These are phyloP conservation scores for Trachemys scripta DNA, from an alignment of 2,113 vertebrate species.

Conservation along the genomic window DNA sequence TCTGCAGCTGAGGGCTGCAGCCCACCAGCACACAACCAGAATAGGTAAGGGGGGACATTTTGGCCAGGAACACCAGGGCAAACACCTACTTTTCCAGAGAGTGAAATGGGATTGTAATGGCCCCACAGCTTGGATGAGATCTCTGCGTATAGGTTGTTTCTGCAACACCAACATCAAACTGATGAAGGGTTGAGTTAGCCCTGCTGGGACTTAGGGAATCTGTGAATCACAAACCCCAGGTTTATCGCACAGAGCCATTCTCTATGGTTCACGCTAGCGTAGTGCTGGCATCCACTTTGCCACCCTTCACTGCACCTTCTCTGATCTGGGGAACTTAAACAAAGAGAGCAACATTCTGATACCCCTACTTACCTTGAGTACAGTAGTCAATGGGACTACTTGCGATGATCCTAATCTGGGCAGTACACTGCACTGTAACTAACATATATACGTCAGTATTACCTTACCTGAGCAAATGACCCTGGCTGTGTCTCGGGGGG, in stretches of 20 bases:
- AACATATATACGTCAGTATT: background rate
- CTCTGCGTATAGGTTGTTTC: background rate
- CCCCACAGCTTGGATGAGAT: background rate
- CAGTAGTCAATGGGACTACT: background rate
- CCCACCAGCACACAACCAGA: background rate
- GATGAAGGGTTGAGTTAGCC: background rate
- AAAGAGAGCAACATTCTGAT: background rate
- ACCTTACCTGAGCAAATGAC: background rate
- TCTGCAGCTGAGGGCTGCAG: background rate
- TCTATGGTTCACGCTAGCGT: accelerated
- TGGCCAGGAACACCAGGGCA: background rate
- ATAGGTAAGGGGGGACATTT: background rate
- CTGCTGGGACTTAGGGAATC: background rate
- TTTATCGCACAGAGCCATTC: background rate
- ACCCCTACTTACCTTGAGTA: background rate
- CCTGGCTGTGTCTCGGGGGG: background rate
- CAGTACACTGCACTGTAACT: background rate
- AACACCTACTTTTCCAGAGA: background rate
- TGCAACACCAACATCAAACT: background rate
- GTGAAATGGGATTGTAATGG: background rate
- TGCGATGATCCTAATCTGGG: background rate
- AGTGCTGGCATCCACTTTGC: no score
- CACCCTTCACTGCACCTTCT: no score
- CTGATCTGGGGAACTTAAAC: background rate
- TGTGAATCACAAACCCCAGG: background rate